phyloP scores from a whole-genome alignment of 2,797 vertebrate genomes.

The Scyliorhinus canicula region DNA sequence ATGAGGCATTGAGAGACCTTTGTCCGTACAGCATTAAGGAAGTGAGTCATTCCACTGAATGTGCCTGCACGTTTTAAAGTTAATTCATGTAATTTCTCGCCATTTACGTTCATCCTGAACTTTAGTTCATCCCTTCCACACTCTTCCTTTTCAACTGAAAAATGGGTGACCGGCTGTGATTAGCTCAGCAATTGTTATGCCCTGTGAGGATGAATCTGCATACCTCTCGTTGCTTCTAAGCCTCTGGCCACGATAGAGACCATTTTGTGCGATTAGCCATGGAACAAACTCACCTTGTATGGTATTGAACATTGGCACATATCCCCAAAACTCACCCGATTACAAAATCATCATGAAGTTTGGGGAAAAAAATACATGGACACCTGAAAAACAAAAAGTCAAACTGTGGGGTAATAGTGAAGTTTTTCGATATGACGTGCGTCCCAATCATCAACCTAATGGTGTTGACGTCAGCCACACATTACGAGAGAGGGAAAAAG shows the following conservation, averaged over 20 bases:
- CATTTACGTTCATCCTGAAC: not conserved
- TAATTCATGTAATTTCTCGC: not conserved
- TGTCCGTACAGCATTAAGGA: not conserved
- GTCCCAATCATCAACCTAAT: not conserved
- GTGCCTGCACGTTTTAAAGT: not conserved
- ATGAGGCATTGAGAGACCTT: slow-evolving; percentile 22
- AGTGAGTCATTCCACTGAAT: slow-evolving; percentile 17
- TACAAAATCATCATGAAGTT: not conserved
- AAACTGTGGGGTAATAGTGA: not conserved
- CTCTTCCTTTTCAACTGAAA: not conserved
- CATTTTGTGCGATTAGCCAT: too few species aligned
- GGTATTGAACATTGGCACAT: too few species aligned
- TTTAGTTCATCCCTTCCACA: not conserved
- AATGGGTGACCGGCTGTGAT: too few species aligned
- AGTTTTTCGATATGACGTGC: not conserved
- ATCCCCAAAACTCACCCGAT: not conserved
- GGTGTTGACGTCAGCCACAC: not conserved
- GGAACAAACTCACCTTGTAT: not conserved
- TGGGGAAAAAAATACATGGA: not conserved
- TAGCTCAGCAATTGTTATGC: not conserved
- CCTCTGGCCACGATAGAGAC: not conserved
- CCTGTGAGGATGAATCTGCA: not conserved
- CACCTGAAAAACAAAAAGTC: not conserved
- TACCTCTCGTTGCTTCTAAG: not conserved
- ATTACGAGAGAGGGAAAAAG: not conserved